Percentiles rank a stretch among this genome's conserved stretches.
These are phyloP conservation scores for Rhabdomys dilectus DNA, from an alignment of 2,113 vertebrate species.

Conservation along the genomic window DNA sequence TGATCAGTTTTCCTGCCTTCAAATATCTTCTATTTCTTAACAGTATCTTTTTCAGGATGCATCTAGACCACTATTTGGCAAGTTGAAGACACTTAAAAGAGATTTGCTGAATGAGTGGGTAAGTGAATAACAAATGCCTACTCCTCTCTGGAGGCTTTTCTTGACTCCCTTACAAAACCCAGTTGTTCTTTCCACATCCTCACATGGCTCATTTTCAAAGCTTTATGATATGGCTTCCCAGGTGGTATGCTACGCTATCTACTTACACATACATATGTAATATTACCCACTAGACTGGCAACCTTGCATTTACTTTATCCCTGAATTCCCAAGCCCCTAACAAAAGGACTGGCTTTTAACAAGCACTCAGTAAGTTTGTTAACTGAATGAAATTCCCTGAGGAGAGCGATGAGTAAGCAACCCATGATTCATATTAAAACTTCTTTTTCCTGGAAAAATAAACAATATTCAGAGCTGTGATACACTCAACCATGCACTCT, in stretches of 20 bases:
- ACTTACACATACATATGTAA: background rate
- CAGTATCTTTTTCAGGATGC: constrained; percentile 11
- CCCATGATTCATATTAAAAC: constrained; percentile 69
- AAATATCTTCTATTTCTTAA: constrained; percentile 55
- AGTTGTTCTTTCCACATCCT: constrained; percentile 17
- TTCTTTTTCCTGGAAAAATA: constrained; percentile 71
- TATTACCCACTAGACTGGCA: constrained; percentile 45
- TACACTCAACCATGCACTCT: constrained; percentile 64
- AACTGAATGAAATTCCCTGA: constrained; percentile 74
- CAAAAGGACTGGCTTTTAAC: constrained; percentile 69
- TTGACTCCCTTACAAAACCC: constrained; percentile 37
- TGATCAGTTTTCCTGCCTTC: constrained; percentile 17
- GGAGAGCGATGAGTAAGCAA: constrained; percentile 68
- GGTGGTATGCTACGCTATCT: constrained; percentile 40
- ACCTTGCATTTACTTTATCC: constrained; percentile 42
- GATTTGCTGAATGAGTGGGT: constrained; percentile 37
- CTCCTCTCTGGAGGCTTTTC: constrained; percentile 38
- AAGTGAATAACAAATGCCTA: constrained; percentile 30
- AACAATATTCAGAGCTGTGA: constrained; percentile 67
- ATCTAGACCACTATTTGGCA: constrained; percentile 55
- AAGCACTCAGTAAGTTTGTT: constrained; percentile 59
- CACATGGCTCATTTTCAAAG: constrained; percentile 66
- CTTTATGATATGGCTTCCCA: constrained; percentile 33
- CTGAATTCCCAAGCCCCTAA: constrained; percentile 37
- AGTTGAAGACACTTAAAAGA: constrained; percentile 31